Evolutionary conservation across 2,113 vertebrate genomes (phyloP).

Genomic region (Setophaga petechia): DNA sequence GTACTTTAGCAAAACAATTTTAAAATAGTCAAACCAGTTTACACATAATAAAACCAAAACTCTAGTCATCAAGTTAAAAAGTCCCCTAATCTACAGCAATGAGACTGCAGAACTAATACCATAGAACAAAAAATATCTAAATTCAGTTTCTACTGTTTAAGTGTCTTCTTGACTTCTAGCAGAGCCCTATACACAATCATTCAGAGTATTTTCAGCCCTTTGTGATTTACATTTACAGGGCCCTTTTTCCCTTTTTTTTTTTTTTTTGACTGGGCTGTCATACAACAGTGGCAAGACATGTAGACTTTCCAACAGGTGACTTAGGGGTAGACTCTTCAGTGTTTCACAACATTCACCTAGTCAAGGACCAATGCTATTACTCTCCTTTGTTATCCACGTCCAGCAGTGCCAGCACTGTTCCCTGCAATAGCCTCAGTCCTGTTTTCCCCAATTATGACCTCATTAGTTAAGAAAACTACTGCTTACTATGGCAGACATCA

Average conservation of each 20-base stretch:
- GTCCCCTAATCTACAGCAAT: not conserved
- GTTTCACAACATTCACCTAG: not conserved
- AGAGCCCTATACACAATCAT: not conserved
- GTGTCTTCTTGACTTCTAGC: not conserved
- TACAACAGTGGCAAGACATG: not conserved
- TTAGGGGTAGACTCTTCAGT: not conserved
- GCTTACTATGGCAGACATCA: not conserved
- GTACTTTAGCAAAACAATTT: not conserved
- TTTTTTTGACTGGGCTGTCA: not conserved
- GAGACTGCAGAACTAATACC: not conserved
- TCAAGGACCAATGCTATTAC: not conserved
- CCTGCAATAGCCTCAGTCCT: not conserved
- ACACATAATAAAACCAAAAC: not conserved
- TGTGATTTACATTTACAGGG: not conserved
- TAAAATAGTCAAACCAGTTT: not conserved
- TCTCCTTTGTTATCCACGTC: not conserved
- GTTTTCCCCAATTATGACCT: not conserved
- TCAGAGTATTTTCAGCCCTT: not conserved
- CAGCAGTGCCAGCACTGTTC: not conserved
- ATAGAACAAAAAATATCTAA: not conserved
- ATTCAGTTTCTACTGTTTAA: not conserved
- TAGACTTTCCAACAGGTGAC: not conserved
- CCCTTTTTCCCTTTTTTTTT: not conserved
- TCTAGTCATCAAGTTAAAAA: not conserved
- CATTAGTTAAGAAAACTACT: not conserved